Evolutionary conservation across 2,797 vertebrate genomes (phyloP).

Genomic region (Emys orbicularis): DNA sequence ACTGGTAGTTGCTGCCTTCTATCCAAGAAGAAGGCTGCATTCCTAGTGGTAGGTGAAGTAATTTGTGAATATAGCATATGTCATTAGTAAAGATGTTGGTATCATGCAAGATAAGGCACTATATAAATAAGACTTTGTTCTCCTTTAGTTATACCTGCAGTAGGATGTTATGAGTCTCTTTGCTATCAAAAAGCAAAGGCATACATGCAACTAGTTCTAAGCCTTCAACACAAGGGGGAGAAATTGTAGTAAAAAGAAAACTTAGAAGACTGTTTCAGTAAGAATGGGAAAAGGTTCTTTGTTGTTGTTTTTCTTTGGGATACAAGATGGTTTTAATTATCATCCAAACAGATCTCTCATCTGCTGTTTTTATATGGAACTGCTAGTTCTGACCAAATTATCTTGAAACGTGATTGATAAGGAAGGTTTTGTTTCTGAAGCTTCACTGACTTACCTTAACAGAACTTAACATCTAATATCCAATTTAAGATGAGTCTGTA

Average conservation of each 20-base stretch:
- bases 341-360: not conserved
- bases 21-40: not conserved
- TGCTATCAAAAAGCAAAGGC: not conserved
- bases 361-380: not conserved
- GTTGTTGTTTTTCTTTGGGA: not conserved
- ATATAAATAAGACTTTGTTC: not conserved
- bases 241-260: not conserved
- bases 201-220: not conserved
- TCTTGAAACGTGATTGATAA: not conserved
- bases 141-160: not conserved
- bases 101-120: not conserved
- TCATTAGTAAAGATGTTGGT: not conserved
- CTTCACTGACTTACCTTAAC: not conserved
- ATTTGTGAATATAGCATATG: not conserved
- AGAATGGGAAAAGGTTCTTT: not conserved
- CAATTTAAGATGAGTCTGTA: slow-evolving; percentile 66
- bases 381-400: not conserved
- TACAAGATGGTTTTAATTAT: not conserved
- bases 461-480: slow-evolving; percentile 20
- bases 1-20: not conserved
- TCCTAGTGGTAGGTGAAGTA: not conserved
- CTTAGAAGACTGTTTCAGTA: not conserved
- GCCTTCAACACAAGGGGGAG: not conserved
- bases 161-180: not conserved
- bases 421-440: not conserved